Conservation (phyloP, 2,113 vertebrate genomes). For the Urocitellus parryii region DNA sequence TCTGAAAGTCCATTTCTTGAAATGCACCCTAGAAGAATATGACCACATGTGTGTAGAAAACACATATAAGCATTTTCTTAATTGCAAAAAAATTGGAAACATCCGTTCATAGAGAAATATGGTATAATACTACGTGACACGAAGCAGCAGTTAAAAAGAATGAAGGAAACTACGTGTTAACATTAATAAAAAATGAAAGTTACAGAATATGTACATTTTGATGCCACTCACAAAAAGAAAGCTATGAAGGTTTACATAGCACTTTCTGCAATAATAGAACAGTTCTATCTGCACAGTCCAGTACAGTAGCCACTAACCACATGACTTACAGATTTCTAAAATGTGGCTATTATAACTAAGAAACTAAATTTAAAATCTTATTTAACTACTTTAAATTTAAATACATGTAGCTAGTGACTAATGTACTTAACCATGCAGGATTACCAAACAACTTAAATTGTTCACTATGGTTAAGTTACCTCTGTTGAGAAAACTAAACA, state of each 20-base stretch:
- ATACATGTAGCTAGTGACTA: neutral
- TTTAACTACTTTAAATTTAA: slow-evolving; percentile 22
- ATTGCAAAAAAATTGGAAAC: neutral
- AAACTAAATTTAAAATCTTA: slow-evolving; percentile 45
- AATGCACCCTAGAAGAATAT: slow-evolving; percentile 17
- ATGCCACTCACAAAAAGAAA: neutral
- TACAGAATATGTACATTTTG: neutral
- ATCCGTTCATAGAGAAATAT: slow-evolving; percentile 1
- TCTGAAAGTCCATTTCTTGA: slow-evolving; percentile 33
- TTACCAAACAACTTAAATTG: neutral
- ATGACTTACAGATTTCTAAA: neutral
- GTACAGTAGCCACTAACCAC: neutral
- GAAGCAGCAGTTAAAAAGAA: slow-evolving; percentile 23
- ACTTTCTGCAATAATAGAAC: neutral
- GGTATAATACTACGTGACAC: neutral
- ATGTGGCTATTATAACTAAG: neutral
- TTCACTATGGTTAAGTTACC: neutral
- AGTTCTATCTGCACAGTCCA: neutral
- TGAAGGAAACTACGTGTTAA: neutral
- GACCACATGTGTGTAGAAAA: neutral
- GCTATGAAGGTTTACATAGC: neutral
- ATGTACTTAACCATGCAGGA: neutral
- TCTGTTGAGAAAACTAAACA: neutral
- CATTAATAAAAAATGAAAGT: neutral
- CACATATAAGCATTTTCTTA: neutral